A percentile compares a stretch with the other conserved stretches of the same genome.
Evolutionary conservation across 2,888 invertebrate genomes (phyloP).

Genomic region (Eristalis arbustorum): DNA sequence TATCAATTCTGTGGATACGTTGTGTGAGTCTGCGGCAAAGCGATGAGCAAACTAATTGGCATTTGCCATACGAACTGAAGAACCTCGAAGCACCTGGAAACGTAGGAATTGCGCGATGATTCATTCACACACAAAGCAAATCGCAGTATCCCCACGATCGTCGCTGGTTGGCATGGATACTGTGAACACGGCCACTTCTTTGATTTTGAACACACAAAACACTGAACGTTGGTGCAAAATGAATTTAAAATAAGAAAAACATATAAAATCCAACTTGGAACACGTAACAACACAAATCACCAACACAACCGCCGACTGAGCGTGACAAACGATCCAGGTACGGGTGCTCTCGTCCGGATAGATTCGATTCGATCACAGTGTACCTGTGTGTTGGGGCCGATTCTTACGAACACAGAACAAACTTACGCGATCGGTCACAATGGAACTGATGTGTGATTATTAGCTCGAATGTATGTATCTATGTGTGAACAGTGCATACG

Average conservation of each 20-base stretch:
- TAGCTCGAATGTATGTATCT: slow-evolving; percentile 37
- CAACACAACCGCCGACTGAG: slow-evolving; percentile 2
- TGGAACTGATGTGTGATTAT: slow-evolving; percentile 14
- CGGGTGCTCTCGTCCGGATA: slow-evolving; percentile 28
- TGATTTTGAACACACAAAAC: not conserved
- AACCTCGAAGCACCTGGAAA: slow-evolving; percentile 48
- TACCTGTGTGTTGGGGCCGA: slow-evolving; percentile 31
- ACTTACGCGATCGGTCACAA: slow-evolving; percentile 43
- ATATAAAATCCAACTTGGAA: slow-evolving; percentile 21
- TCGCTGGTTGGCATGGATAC: not conserved
- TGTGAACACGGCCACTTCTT: not conserved
- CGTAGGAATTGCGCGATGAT: slow-evolving; percentile 42
- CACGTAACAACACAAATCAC: slow-evolving; percentile 35
- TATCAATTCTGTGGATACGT: not conserved
- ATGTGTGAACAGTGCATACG: slow-evolving; percentile 6
- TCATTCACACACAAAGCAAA: slow-evolving; percentile 55
- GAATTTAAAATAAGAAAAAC: not conserved
- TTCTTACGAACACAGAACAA: slow-evolving; percentile 35
- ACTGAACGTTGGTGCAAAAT: not conserved
- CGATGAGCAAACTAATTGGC: slow-evolving; percentile 65
- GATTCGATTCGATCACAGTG: slow-evolving; percentile 45
- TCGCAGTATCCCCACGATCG: not conserved
- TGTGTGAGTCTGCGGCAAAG: not conserved
- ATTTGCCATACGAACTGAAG: slow-evolving; percentile 34
- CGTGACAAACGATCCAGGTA: slow-evolving; percentile 19